Percentiles rank a stretch among this genome's conserved stretches.
phyloP scores from a whole-genome alignment of 2,113 vertebrate species.

The Crotalus tigris region DNA sequence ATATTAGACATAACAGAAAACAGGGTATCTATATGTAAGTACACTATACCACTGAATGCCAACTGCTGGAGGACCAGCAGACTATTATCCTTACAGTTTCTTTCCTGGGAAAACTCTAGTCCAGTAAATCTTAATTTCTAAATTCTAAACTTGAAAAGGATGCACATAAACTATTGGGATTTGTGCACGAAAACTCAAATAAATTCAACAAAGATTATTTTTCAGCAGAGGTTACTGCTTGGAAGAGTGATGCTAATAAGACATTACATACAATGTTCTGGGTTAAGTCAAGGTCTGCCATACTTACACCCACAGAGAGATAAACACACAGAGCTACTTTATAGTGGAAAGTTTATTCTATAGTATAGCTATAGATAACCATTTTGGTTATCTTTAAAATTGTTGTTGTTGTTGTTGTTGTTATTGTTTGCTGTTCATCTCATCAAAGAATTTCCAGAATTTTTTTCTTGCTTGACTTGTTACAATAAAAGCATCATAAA shows the following conservation, averaged over 20 bases:
- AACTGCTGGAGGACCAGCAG: not conserved
- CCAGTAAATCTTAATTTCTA: not conserved
- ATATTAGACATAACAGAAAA: not conserved
- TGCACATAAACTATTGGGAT: not conserved
- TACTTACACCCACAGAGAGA: not conserved
- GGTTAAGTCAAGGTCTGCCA: not conserved
- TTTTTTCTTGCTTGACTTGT: not conserved
- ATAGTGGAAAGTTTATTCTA: not conserved
- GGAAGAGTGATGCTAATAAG: not conserved
- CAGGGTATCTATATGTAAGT: not conserved
- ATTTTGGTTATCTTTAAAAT: not conserved
- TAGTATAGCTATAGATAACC: not conserved
- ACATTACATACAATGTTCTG: not conserved
- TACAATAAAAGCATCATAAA: not conserved
- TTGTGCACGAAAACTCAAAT: not conserved
- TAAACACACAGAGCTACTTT: not conserved
- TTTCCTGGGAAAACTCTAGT: not conserved
- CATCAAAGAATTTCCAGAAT: not conserved
- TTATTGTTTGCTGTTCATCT: not conserved
- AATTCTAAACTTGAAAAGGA: not conserved
- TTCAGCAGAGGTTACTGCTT: not conserved
- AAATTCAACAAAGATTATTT: not conserved
- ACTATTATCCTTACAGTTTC: not conserved
- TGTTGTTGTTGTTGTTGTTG: not conserved
- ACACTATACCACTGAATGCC: not conserved